Evolutionary conservation across 1,140 invertebrate genomes (phyloP).

Genomic region (Drosophila melanogaster): Release_6_plus_ISO1_MT NT_037436.4:7449001-7449500

Average conservation of each 20-base stretch:
- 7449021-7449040: conserved; percentile 74
- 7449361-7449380: neutral
- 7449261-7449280: conserved; percentile 53
- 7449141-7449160: conserved; percentile 33
- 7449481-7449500: neutral
- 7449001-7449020: conserved; percentile 47
- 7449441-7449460: neutral
- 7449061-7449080: conserved; percentile 5
- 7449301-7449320: conserved; percentile 61
- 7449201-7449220: conserved; percentile 64
- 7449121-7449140: neutral
- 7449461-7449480: neutral
- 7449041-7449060: conserved; percentile 41
- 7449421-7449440: too few species aligned
- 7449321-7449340: conserved; percentile 38
- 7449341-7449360: neutral
- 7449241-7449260: conserved; percentile 68
- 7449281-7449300: conserved; percentile 7
- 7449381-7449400: neutral
- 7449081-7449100: conserved; percentile 66
- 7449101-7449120: neutral
- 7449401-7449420: too few species aligned
- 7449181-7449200: conserved; percentile 16
- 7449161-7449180: conserved; percentile 74
- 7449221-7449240: conserved; percentile 70